Percentiles rank a stretch among this genome's conserved stretches.
These are phyloP conservation scores for Bucorvus abyssinicus DNA, from an alignment of 2,797 vertebrate genomes.

Conservation along the genomic window DNA sequence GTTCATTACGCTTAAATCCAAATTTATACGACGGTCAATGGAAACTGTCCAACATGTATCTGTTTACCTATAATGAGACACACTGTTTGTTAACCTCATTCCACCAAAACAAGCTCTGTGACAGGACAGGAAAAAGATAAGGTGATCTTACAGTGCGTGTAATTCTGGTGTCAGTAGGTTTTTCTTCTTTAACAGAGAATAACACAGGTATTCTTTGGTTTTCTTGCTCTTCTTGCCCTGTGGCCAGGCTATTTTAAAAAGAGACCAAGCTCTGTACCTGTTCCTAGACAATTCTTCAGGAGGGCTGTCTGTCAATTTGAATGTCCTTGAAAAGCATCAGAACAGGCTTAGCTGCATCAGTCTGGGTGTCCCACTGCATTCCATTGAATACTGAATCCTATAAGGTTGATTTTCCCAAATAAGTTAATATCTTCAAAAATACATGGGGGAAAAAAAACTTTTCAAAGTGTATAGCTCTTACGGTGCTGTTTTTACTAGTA, in stretches of 20 bases:
- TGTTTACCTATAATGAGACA: slow-evolving; percentile 1
- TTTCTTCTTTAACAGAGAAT: not conserved
- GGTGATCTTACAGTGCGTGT: not conserved
- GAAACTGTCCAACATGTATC: slow-evolving; percentile 6
- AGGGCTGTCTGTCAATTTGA: not conserved
- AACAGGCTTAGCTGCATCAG: not conserved
- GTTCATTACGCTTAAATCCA: slow-evolving; percentile 17
- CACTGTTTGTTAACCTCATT: not conserved
- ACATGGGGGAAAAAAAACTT: accelerated
- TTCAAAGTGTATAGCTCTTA: not conserved
- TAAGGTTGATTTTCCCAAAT: not conserved
- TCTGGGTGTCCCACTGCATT: not conserved
- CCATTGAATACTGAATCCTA: not conserved
- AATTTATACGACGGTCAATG: not conserved
- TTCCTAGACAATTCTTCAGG: not conserved
- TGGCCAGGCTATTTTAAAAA: not conserved
- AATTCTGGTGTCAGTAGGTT: not conserved
- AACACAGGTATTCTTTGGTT: not conserved
- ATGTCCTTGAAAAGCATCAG: not conserved
- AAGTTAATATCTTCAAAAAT: not conserved
- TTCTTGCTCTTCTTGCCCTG: not conserved
- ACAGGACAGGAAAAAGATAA: not conserved
- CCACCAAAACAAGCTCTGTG: not conserved
- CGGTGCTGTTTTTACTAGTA: not conserved
- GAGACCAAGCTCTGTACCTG: not conserved